Percentiles rank a stretch among this genome's conserved stretches.
phyloP scores from a whole-genome alignment of 1,140 invertebrate genomes.

The Drosophila bocqueti region DNA sequence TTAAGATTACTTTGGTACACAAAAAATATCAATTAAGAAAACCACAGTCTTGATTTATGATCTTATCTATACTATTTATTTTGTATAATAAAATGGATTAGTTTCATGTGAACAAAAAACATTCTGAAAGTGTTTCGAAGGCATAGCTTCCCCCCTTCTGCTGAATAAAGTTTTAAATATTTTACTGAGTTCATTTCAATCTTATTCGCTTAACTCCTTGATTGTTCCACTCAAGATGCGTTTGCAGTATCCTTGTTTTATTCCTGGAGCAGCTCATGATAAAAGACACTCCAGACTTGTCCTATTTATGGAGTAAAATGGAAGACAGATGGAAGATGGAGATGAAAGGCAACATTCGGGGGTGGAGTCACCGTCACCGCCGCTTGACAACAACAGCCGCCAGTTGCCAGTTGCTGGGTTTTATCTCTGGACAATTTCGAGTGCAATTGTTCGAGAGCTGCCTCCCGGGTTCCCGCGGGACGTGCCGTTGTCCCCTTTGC shows the following conservation, averaged over 20 bases:
- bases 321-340: constrained; percentile 21
- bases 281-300: constrained; percentile 14
- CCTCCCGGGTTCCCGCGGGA: constrained; percentile 51
- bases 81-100: not conserved
- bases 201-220: not conserved
- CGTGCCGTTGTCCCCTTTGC: constrained; percentile 44
- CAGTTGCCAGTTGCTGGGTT: constrained; percentile 20
- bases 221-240: constrained; percentile 1
- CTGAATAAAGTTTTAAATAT: not conserved
- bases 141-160: not conserved
- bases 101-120: not conserved
- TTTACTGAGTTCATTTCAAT: not conserved
- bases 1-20: not conserved
- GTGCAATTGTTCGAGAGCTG: constrained; percentile 59
- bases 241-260: not conserved
- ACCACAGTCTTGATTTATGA: not conserved
- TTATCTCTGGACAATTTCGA: constrained; percentile 63
- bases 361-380: constrained; percentile 11
- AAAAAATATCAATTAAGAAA: not conserved
- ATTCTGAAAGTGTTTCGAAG: not conserved
- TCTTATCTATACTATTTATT: not conserved
- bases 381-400: constrained; percentile 18
- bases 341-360: constrained; percentile 6
- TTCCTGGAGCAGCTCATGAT: constrained; percentile 1
- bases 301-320: constrained; percentile 18